Conservation (phyloP, 2,113 vertebrate genomes). For the Theristicus caerulescens region DNA sequence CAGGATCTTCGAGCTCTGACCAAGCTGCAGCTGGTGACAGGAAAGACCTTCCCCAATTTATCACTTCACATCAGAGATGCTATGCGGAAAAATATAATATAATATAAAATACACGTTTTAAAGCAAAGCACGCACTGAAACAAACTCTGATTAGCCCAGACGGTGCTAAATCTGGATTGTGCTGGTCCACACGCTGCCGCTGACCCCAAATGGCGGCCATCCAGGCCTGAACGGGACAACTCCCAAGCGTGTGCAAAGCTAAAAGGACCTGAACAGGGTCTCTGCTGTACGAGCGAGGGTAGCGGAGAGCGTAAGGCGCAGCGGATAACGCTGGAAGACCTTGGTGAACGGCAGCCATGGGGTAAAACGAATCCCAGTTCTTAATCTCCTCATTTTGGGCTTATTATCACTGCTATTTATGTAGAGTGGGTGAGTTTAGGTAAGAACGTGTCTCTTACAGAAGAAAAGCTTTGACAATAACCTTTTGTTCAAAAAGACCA, state of each 20-base stretch:
- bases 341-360: not conserved
- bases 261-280: not conserved
- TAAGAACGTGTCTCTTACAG: not conserved
- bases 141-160: not conserved
- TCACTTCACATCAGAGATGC: not conserved
- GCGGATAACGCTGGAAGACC: not conserved
- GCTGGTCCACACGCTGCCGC: not conserved
- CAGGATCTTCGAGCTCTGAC: not conserved
- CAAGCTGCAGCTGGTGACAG: not conserved
- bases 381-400: not conserved
- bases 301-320: fast-evolving
- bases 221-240: not conserved
- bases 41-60: not conserved
- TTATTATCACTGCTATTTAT: constrained; percentile 11
- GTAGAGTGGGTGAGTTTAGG: not conserved
- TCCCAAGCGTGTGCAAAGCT: not conserved
- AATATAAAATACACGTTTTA: not conserved
- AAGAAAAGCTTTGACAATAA: constrained; percentile 2
- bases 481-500: not conserved
- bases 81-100: not conserved
- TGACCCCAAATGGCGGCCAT: not conserved
- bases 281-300: not conserved
- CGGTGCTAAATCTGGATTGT: not conserved
- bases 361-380: not conserved
- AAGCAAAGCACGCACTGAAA: not conserved